Conservation (phyloP, 2,113 vertebrate genomes). For the Thymallus thymallus region DNA sequence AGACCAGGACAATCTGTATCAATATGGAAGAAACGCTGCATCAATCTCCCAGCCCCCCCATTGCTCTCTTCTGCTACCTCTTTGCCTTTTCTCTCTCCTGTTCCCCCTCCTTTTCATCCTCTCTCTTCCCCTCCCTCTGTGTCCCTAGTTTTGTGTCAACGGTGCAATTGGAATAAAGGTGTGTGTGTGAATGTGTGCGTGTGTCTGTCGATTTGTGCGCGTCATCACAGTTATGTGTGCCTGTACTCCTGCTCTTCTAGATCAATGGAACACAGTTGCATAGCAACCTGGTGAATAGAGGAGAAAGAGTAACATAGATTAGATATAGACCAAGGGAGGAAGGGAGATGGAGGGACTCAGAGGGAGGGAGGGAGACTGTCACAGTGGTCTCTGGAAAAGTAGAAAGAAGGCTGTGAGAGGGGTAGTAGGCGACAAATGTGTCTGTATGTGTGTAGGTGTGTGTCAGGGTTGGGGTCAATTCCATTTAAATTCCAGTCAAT, state of each 20-base stretch:
- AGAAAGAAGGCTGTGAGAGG: not conserved
- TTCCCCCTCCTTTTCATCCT: no score
- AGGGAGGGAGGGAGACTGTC: slow-evolving; percentile 25
- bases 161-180: not conserved
- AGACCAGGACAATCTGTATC: no score
- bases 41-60: no score
- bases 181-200: not conserved
- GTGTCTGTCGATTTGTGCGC: not conserved
- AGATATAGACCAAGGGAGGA: slow-evolving; percentile 40
- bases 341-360: not conserved
- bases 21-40: no score
- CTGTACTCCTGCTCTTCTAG: slow-evolving; percentile 69
- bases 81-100: no score
- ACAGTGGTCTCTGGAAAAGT: not conserved
- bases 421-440: not conserved
- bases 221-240: slow-evolving; percentile 57
- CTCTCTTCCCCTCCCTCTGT: no score
- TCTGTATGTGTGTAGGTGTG: not conserved
- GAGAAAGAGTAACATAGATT: slow-evolving; percentile 50
- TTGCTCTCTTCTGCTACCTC: no score
- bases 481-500: no score
- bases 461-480: not conserved
- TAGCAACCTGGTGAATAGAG: slow-evolving; percentile 16
- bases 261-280: slow-evolving; percentile 74
- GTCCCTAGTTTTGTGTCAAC: no score